Base-by-base conservation (phyloP, 2,797 vertebrate genomes). In the Argyrosomus regius region DNA sequence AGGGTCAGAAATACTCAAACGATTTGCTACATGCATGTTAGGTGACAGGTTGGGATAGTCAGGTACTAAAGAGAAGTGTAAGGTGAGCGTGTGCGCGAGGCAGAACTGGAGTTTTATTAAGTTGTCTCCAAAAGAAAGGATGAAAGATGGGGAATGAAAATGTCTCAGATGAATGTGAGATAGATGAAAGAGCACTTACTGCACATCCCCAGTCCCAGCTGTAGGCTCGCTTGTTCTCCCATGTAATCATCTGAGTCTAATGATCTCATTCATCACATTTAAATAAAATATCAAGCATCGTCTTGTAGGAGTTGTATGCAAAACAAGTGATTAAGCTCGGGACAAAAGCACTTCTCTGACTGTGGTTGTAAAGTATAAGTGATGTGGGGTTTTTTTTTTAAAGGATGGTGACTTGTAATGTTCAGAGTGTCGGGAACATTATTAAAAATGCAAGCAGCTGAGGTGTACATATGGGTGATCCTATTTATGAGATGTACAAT, bases 401-500 rank as follows among this genome's bases (percentile, higher is more conserved):
- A 94, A 88, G 58, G 91, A 87, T 90, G 91, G 92, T 80, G 95
- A 96, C 89, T 93, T 93, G 93, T 95, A 93, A 95, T 96, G 94
- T 96, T 96, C 96, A 94, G 87, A 85, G 90, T 91, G 92, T 92
- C 90, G 82, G 91, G 93, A 97, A 96, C 95, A 95, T 95, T 96
- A 96, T 96, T 94, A 95, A 96, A 92, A 95, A 95, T 92, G 90
- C 94, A 96, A 96, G 95, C 95, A 96, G 96, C 95, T 95, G 96
- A 96, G 95, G 95, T 98, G 97, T 98, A 97, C 96, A 96, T 97
- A 97, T 96, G 96, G 96, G 96, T 95, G 95, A 96, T 96, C 96
- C 95, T 99, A 99, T 99, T 99, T 99, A 99, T 98, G 94, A 99
- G 96, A 97, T 97, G 96, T 98, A 99, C 96, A 95, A 97, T 96